Base-by-base conservation (phyloP, 1,140 invertebrate species). In the Dreissena rostriformis region DNA sequence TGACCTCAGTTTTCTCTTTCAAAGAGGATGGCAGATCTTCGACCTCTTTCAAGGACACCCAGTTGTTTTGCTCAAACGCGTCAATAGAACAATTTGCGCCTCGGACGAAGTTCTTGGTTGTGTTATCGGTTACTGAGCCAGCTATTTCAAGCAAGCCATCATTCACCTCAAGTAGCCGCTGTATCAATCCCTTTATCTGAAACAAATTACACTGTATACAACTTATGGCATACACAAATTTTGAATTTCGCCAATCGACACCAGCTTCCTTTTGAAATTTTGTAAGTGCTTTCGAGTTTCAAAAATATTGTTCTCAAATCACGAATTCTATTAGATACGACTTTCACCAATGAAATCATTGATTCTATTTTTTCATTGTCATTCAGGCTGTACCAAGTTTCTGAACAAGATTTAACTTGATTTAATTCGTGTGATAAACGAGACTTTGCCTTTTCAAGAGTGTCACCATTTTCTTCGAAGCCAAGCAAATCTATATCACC, bases 141-240 rank as follows among this genome's bases (percentile, higher is more conserved):
- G 12, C 51, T 39, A 39, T 70, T 70, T 29, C 67, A 29, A 70
- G 29, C 29, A 70, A 29, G n/a, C 67, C 19, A 39, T 70, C 22
- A 14, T 70, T 70, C 7, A 70, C 22, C 39, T 39, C 67, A 29
- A 26, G 67, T 29, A 70, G 22, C 24, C 67, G 28, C 15, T 70
- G 67, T 29, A 70, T 70, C 67, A 70, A 14, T 14, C 11, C 28
- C 51, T 22, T 70, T 22, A 39, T 29, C 29, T 70, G 67, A 70
- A 29, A 70, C 51, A 70, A 29, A 11, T 29, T 19, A 15, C 29
- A 29, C 24, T 70, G 67, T 19, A 70, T 24, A 29, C 67, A 29
- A 39, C 67, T 70, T 19, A 70, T 70, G 24, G 67, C 67, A 39
- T 70, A 29, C 12, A 70, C 67, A 29, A 4, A 70, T 39, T 39